Percentiles rank a stretch among this genome's conserved stretches.
phyloP scores from a whole-genome alignment of 2,113 vertebrate genomes.

The Lepus americanus region DNA sequence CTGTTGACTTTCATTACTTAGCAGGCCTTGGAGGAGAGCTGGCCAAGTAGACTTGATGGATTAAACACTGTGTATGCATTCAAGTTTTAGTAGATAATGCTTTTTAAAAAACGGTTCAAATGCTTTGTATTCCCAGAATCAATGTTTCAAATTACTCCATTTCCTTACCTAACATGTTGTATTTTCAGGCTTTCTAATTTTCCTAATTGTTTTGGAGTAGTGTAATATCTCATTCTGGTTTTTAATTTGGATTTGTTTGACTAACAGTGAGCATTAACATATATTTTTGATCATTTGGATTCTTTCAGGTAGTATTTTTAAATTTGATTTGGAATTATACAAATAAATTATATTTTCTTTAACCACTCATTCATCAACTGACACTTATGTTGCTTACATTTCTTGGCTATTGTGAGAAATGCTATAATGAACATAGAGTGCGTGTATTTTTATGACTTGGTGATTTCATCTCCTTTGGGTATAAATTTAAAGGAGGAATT shows the following conservation, averaged over 20 bases:
- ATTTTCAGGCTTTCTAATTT: conserved; percentile 2
- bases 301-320: neutral
- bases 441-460: neutral
- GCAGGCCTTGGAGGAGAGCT: no score
- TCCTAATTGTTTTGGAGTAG: neutral
- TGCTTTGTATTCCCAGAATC: neutral
- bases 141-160: neutral
- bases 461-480: no score
- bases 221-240: neutral
- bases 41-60: neutral
- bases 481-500: no score
- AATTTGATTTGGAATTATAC: neutral
- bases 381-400: neutral
- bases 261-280: neutral
- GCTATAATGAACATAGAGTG: neutral
- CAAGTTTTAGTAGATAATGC: neutral
- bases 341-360: neutral
- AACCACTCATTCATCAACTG: neutral
- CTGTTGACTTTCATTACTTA: no score
- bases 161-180: neutral
- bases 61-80: neutral
- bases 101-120: neutral
- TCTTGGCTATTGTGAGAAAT: neutral
- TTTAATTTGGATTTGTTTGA: neutral
- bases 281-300: neutral